Conservation (phyloP, 2,888 invertebrate species). For the Caradrina clavipalpis region DNA sequence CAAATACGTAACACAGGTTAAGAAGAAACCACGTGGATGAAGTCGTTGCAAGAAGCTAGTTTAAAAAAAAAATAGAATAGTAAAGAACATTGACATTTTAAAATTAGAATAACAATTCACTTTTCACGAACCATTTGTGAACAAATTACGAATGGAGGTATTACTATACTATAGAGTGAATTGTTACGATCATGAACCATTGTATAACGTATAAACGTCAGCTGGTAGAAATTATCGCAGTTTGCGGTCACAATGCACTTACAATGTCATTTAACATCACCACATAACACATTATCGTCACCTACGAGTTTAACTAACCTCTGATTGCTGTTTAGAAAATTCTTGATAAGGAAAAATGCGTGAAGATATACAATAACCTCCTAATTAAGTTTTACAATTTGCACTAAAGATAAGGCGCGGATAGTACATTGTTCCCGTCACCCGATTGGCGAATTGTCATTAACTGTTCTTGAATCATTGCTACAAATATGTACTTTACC, state of each 20-base stretch:
- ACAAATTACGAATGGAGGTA: slow-evolving; percentile 10
- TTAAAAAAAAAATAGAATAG: too few relatives aligned
- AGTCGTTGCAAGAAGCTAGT: too few relatives aligned
- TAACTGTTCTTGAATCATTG: slow-evolving; percentile 19
- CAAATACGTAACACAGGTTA: too few relatives aligned
- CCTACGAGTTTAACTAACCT: slow-evolving; percentile 16
- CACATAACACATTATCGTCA: slow-evolving; percentile 15
- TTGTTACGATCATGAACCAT: slow-evolving; percentile 13
- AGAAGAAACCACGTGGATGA: too few relatives aligned
- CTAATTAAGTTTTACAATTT: slow-evolving; percentile 40
- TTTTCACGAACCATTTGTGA: slow-evolving; percentile 17
- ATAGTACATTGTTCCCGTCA: slow-evolving; percentile 22
- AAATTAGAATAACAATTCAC: too few relatives aligned
- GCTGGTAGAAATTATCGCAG: slow-evolving; percentile 7
- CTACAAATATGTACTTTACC: slow-evolving; percentile 4
- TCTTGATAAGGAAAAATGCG: slow-evolving; percentile 31
- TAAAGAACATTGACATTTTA: too few relatives aligned
- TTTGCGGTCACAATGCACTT: slow-evolving; percentile 3
- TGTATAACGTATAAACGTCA: background rate
- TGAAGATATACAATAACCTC: slow-evolving; percentile 30
- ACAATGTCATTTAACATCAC: slow-evolving; percentile 19
- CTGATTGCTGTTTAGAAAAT: slow-evolving; percentile 34
- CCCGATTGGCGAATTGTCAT: slow-evolving; percentile 15
- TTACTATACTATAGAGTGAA: slow-evolving; percentile 9
- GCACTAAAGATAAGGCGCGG: slow-evolving; percentile 44